Evolutionary conservation across 2,888 invertebrate species (phyloP).

Genomic region (Andrena hattorfiana): DNA sequence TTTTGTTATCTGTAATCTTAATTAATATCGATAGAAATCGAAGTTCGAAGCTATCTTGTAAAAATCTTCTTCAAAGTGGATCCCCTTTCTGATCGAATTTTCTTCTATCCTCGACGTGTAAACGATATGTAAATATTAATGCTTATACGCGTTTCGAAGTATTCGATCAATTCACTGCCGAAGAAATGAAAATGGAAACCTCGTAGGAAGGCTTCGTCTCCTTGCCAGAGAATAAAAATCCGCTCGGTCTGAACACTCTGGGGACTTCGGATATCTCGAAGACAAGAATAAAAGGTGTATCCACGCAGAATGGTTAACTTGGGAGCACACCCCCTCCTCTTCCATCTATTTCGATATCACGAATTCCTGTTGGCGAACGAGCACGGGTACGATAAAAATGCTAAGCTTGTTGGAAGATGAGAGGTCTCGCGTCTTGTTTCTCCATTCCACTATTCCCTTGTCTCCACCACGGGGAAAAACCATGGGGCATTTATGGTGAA

Average conservation of each 20-base stretch:
- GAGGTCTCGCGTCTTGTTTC: conserved; percentile 56
- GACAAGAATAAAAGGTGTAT: conserved; percentile 9
- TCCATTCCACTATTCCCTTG: neutral
- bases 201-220: neutral
- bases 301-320: conserved; percentile 36
- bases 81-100: too few species aligned
- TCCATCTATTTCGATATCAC: conserved; percentile 14
- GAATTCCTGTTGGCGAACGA: conserved; percentile 45
- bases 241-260: neutral
- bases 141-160: too few species aligned
- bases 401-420: conserved; percentile 67
- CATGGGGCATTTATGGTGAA: conserved; percentile 15
- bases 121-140: too few species aligned
- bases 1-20: too few species aligned
- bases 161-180: neutral
- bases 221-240: neutral
- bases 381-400: conserved; percentile 70
- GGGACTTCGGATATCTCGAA: conserved; percentile 39
- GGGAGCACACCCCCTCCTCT: neutral
- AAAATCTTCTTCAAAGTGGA: too few species aligned
- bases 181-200: neutral
- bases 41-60: too few species aligned
- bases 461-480: neutral
- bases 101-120: too few species aligned
- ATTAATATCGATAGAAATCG: too few species aligned